Base-by-base conservation (phyloP, 35 echinoderm and acorn worm genomes). In the Chiridota heheva region DNA sequence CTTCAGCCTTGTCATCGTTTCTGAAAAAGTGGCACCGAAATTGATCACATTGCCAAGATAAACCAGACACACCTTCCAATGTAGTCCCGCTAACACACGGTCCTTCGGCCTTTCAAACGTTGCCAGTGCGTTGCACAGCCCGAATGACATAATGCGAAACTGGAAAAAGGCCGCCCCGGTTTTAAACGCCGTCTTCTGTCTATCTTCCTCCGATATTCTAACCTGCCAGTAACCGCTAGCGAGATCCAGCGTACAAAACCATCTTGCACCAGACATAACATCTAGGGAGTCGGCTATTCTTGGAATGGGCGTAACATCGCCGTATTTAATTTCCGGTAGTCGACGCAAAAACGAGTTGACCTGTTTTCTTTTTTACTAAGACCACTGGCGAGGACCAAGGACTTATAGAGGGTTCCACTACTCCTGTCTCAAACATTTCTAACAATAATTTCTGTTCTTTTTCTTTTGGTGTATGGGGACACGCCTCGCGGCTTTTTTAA, bases 21-120 rank as follows among this genome's bases (percentile, higher is more conserved):
- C 7, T 8, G 32, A 28, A 33, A 40, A 69, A 5, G 28, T 5
- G 7, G 3, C n/a, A 7, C 7, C 29, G 7, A 12, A 69, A 6
- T 36, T 37, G 29, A 69, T 69, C 4, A 69, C 40, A n/a, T 69
- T 37, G 33, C 40, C 65, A 32, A 69, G 4, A 35, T 69, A 69
- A 1, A 84, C 45, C 22, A 83, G 58, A 17, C 58, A 37, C 8
- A 44, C 63, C 40, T 83, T 37, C 78, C 86, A 89, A 7, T 83
- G 76, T 61, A 83, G 46, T 39, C 78, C 78, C 16, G 64, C 36
- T 18, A 89, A 26, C 5, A 84, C 46, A 20, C 62, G 12, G 22
- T 86, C 82, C 88, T 86, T 91, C 12, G 86, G 69, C 36, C 74
- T 30, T 78, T 90, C 69, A 62, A 91, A 91, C 45, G 74, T 91